Evolutionary conservation across 2,797 vertebrate species (phyloP).

Genomic region (Pteropus rufus): DNA sequence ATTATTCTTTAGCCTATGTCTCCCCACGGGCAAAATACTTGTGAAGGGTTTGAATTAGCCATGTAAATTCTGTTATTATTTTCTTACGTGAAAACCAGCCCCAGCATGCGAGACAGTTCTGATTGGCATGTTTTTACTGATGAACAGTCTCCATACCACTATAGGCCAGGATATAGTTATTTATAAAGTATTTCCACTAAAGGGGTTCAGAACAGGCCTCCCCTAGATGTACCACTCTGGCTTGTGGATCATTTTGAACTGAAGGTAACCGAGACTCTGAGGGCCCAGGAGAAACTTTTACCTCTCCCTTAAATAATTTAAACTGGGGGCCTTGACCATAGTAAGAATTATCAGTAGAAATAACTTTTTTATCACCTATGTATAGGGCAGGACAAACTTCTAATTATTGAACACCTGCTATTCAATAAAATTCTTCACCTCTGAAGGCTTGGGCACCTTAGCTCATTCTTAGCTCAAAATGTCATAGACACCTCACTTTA

Average conservation of each 20-base stretch:
- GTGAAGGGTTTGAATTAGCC: not conserved
- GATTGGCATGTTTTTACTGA: not conserved
- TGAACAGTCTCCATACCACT: not conserved
- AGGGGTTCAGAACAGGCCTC: not conserved
- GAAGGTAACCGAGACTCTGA: not conserved
- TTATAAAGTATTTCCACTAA: not conserved
- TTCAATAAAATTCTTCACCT: not conserved
- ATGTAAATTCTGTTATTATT: not conserved
- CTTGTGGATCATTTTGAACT: not conserved
- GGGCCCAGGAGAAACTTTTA: too few species aligned
- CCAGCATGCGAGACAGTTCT: not conserved
- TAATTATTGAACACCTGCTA: not conserved
- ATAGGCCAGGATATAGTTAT: not conserved
- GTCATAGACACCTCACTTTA: too few species aligned
- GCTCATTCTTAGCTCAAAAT: too few species aligned
- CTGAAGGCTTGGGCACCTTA: not conserved
- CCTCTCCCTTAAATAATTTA: too few species aligned
- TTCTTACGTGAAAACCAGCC: not conserved
- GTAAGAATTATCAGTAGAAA: not conserved
- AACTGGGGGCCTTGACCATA: too few species aligned
- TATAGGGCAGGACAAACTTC: not conserved
- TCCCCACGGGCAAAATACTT: not conserved
- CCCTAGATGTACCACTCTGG: not conserved
- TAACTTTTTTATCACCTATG: not conserved
- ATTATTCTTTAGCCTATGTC: not conserved